Base-by-base conservation (phyloP, 2,888 invertebrate genomes). In the Agrochola macilenta region DNA sequence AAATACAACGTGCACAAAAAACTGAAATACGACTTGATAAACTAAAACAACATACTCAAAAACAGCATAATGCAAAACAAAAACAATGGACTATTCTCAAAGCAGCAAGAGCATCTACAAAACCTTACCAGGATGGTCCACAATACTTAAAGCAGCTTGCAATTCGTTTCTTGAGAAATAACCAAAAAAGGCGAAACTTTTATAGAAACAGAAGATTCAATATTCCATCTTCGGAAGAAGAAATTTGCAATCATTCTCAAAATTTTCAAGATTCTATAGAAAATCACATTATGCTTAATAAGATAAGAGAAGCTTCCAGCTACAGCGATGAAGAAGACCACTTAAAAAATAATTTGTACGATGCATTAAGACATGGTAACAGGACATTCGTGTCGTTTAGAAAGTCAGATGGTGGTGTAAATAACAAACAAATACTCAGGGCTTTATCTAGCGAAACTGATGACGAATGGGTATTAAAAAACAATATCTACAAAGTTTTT, bases 401-500 rank as follows among this genome's bases (percentile, higher is more conserved):
- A 65, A 69, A 66, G 35, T 60, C 63, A 52, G 26, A 52, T 35
- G 26, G n/a, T 63, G 61, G 60, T 49, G 7, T 43, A 20, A 43
- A n/a, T 30, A 65, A 58, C 12, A 73, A 68, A 52, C 26, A 60
- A 26, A 26, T n/a, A 12, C 8, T 57, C 9, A 9, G 26, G 23
- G 52, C n/a, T 46, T 43, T 65, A 23, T 72, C 72, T n/a, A 71
- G 57, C 8, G 84, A 58, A 57, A 26, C 64, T 64, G 86, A 84
- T 69, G 65, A 84, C 3, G 84, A 83, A 75, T 83, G 79, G 79
- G 4, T 86, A 12, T 20, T 84, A 23, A 84, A 84, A 61, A 84
- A 79, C 43, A 86, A 86, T 54, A 83, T 84, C 8, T 83, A 86
- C 26, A 83, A 83, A 74, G 64, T 79, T 39, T 84, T 86, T 70